phyloP scores from a whole-genome alignment of 2,113 vertebrate species.

The Trogon melanurus region DNA sequence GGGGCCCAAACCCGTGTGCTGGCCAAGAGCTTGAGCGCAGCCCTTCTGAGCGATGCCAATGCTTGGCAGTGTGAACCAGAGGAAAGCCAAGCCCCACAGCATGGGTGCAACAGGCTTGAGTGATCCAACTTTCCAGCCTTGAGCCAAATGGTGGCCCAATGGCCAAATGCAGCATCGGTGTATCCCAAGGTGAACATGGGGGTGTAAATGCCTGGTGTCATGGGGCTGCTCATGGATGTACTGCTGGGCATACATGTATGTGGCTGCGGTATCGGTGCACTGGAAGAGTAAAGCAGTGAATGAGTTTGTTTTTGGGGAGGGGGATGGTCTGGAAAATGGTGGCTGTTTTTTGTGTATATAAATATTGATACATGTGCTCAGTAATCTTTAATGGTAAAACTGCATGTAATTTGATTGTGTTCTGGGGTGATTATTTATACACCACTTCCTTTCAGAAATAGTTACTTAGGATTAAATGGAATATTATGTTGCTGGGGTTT shows the following conservation, averaged over 20 bases:
- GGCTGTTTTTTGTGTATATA: background rate
- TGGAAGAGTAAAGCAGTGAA: background rate
- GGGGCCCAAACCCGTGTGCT: background rate
- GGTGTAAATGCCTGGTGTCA: background rate
- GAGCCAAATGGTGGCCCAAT: background rate
- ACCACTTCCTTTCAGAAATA: background rate
- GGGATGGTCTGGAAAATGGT: background rate
- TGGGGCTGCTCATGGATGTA: fast-evolving
- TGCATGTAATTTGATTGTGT: background rate
- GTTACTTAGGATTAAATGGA: background rate
- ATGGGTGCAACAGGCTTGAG: background rate
- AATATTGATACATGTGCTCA: background rate
- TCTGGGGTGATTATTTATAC: background rate
- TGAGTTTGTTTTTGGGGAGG: background rate
- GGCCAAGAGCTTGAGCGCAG: background rate
- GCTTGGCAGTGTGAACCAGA: background rate
- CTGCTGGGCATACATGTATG: background rate
- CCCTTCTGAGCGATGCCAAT: fast-evolving
- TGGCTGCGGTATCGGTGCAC: background rate
- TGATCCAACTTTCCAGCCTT: background rate
- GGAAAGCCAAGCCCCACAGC: background rate
- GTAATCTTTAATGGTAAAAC: background rate
- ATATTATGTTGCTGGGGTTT: background rate
- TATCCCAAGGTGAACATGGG: fast-evolving
- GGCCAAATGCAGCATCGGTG: background rate